Evolutionary conservation across 2,888 invertebrate species (phyloP), one percentile per base, ranked within the genome.

Genomic region (Melipona beecheii): DNA sequence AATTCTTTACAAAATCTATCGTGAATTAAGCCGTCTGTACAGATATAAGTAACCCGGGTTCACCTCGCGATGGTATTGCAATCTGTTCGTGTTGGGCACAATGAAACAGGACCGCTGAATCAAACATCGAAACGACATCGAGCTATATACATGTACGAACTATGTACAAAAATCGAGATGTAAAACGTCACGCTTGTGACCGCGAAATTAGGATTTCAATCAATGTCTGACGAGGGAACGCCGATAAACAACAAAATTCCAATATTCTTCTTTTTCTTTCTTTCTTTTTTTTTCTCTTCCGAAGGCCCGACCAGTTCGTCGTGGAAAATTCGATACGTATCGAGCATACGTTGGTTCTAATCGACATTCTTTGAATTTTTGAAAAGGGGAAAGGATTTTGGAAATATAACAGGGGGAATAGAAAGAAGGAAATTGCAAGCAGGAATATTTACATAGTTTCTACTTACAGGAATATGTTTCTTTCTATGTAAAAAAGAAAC

Each of bases 1-100:
- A 89, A 87, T 82, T 82, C 81, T 84, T 89, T 89, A 89, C 86
- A 89, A 88, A 89, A 87, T 85, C 83, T 89, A 87, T 66, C 31
- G 69, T 78, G 80, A 71, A 88, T 78, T 68, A 87, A 88, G 82
- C 83, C 81, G 64, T 84, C 62, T 88, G 81, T 85, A 83, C 82
- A 82, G 52, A 82, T 76, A 78, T 85, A 81, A 76, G 64, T 64
- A 58, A 31, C 81, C 62, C 76, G 64, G 21, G 50, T 71, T 79
- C 72, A 75, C 66, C 84, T 77, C 64, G 66, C 62, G 75, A 65
- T 71, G 66, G 72, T n/a, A 58, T 77, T 85, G 64, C 74, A 58
- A 65, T 76, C 50, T 71, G 72, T 81, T 75, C 76, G 73, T 76
- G 71, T 74, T 75, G 78, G 75, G 43, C 43, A 50, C 68, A 68